Base-by-base conservation (phyloP, 2,797 vertebrate species). In the Darevskia mixta region DNA sequence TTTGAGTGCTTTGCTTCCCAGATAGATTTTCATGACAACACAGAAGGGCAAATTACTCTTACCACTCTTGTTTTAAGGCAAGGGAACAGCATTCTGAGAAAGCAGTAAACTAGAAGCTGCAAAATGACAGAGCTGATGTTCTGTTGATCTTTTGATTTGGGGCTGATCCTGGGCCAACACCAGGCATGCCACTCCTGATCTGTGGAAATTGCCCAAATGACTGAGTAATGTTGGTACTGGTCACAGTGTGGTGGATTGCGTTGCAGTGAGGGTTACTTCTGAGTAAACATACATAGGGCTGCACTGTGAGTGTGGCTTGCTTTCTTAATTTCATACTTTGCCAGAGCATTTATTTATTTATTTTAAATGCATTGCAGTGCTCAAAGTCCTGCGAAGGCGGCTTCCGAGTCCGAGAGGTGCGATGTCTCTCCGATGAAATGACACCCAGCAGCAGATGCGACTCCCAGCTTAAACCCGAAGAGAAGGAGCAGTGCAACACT, bases 341-440 rank as follows among this genome's bases (percentile, higher is more conserved):
- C 64, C 72, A 86, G 85, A 13, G 2, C 80, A 61, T 55, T 15
- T 15, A 89, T 27, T 85, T 83, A 77, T 45, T 58, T 67, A 15
- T 87, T 72, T 2, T 88, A 55, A 55, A 55, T 55, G 41, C 88
- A 3, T 86, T 91, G 45, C 95, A 99, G 99, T 99, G 99, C 86
- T 99, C 99, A 9, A 99, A 98, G 92, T 98, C 98, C 5, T 99
- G 99, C 61, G 98, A 99, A 93, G 97, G 98, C 0, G 99, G 99
- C 55, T 99, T 98, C 92, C 97, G 98, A 3, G 97, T 99, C 80
- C 97, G 98, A 82, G 99, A 99, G 95, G 98, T 99, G 7, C 97
- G 98, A 27, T 99, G 99, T 86, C 97, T 99, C 13, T 97, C 98
- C 0, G 98, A 99, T 15, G 97, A 98, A 92, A 97, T 97, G 97